Evolutionary conservation across 2,888 invertebrate species (phyloP).

Genomic region (Notodromas monacha): DNA sequence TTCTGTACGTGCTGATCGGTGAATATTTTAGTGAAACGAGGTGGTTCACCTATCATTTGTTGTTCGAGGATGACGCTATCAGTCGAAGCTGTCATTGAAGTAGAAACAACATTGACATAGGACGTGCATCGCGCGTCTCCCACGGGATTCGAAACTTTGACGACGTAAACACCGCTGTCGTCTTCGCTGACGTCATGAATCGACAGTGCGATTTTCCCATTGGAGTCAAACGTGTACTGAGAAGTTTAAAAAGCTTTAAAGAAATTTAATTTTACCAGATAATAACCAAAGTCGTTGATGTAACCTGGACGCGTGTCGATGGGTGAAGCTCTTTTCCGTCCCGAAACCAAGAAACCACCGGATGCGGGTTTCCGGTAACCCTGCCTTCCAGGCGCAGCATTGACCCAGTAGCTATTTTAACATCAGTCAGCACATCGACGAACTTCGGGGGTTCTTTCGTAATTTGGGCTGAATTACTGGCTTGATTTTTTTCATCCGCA

Average conservation of each 20-base stretch:
- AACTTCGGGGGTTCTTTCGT: too few species aligned
- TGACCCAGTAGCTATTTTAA: slow-evolving; percentile 34
- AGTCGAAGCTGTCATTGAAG: too few species aligned
- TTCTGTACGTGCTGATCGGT: slow-evolving; percentile 24
- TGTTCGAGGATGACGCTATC: too few species aligned
- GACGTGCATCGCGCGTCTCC: slow-evolving; percentile 51
- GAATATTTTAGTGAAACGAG: slow-evolving; percentile 30
- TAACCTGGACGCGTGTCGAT: slow-evolving; percentile 27
- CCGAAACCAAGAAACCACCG: slow-evolving; percentile 31
- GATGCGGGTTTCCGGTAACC: slow-evolving; percentile 30
- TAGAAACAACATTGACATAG: slow-evolving; percentile 27
- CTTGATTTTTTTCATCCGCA: slow-evolving; percentile 6
- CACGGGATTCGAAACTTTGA: slow-evolving; percentile 31
- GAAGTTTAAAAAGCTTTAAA: too few species aligned
- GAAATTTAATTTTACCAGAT: too few species aligned
- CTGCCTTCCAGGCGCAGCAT: slow-evolving; percentile 30
- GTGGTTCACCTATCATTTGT: slow-evolving; percentile 19
- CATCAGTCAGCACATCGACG: slow-evolving; percentile 31
- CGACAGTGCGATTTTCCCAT: too few species aligned
- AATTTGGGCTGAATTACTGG: slow-evolving; percentile 13
- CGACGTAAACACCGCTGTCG: slow-evolving; percentile 42
- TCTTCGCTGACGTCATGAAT: slow-evolving; percentile 21
- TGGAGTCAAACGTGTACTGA: too few species aligned
- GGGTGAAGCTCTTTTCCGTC: slow-evolving; percentile 28
- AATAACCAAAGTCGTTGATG: too few species aligned